These are phyloP conservation scores for Eupristina koningsbergeri DNA, from an alignment of 1,140 invertebrate species.

Conservation along the genomic window DNA sequence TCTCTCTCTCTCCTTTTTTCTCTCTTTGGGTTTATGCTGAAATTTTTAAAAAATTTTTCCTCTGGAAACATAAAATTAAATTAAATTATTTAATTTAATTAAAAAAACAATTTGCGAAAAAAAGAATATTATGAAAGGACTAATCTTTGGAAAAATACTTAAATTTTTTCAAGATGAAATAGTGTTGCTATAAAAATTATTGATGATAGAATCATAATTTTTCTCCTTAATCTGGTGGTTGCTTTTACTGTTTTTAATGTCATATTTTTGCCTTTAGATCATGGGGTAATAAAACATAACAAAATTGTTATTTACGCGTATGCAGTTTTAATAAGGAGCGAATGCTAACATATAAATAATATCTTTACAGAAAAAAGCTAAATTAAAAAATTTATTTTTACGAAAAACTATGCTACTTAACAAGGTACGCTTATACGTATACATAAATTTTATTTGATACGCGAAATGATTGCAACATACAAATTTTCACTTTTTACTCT, in stretches of 20 bases:
- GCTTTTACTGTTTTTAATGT: background rate
- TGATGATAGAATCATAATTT: background rate
- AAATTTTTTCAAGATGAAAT: background rate
- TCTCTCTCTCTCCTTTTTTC: background rate
- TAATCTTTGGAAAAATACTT: background rate
- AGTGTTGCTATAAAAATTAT: background rate
- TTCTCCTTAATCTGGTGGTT: background rate
- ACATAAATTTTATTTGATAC: no score
- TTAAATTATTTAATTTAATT: slow-evolving; percentile 33
- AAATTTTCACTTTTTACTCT: no score
- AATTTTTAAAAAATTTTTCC: slow-evolving; percentile 16
- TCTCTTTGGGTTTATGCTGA: background rate
- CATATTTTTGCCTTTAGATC: background rate
- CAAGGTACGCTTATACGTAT: no score
- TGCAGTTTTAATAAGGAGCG: no score
- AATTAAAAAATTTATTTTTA: no score
- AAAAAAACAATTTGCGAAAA: background rate
- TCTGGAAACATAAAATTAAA: slow-evolving; percentile 43
- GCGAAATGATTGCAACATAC: no score
- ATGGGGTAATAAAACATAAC: no score
- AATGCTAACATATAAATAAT: no score
- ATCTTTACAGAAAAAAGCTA: no score
- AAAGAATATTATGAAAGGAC: background rate
- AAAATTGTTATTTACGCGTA: no score
- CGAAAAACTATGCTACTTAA: no score